A percentile compares a stretch with the other conserved stretches of the same genome.
These are phyloP conservation scores for Odobenus rosmarus DNA, from an alignment of 2,113 vertebrate genomes.

Conservation along the genomic window DNA sequence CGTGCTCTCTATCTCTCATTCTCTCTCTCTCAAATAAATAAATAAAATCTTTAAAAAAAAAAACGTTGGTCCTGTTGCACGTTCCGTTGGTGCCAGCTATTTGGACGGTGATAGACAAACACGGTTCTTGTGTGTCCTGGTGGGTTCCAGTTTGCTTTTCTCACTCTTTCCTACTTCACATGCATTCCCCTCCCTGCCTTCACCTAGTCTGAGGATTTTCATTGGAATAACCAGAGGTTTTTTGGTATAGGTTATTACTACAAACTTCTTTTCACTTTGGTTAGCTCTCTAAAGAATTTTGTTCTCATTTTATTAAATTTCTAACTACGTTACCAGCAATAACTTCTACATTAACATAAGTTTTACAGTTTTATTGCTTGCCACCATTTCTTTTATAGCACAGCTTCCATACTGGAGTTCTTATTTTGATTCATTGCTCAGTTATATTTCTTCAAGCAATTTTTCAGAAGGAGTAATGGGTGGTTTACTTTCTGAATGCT, in stretches of 20 bases:
- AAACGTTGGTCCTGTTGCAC: neutral
- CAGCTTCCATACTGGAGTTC: neutral
- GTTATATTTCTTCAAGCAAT: conserved; percentile 17
- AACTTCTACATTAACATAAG: neutral
- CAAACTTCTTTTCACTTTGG: neutral
- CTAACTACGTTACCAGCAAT: neutral
- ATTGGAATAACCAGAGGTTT: neutral
- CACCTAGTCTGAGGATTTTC: neutral
- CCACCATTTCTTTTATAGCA: neutral
- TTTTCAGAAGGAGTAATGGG: neutral
- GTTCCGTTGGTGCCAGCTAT: neutral
- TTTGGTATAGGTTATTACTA: neutral
- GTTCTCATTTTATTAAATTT: conserved; percentile 40
- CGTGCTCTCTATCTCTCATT: too few species aligned
- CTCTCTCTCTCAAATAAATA: too few species aligned
- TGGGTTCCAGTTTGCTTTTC: neutral
- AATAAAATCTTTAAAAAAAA: too few species aligned
- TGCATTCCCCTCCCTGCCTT: neutral
- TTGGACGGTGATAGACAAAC: neutral
- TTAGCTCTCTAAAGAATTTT: conserved; percentile 8
- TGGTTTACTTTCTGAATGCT: conserved; percentile 32
- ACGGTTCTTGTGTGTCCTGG: neutral
- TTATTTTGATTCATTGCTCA: conserved; percentile 16
- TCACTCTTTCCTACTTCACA: neutral
- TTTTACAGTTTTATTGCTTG: neutral